A percentile compares a stretch with the other conserved stretches of the same genome.
These are phyloP conservation scores for Gandaritis pyraliata DNA, from an alignment of 2,888 invertebrate species.

Conservation along the genomic window DNA sequence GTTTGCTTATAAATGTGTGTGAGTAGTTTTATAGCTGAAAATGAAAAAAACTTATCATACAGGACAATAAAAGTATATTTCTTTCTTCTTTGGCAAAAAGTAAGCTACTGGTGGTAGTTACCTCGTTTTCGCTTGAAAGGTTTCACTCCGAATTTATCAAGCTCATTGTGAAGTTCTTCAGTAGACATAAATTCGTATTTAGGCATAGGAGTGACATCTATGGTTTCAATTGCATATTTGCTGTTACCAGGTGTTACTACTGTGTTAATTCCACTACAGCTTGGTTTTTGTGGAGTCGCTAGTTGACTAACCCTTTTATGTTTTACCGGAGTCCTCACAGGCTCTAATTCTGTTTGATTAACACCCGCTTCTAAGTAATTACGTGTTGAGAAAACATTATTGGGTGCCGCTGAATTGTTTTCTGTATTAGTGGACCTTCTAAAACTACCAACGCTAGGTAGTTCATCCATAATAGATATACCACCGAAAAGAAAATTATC, in stretches of 20 bases:
- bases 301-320: constrained; percentile 44
- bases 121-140: constrained; percentile 86
- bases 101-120: constrained; percentile 34
- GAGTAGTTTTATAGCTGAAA: constrained; percentile 85
- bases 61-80: not conserved
- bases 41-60: not conserved
- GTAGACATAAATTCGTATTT: constrained; percentile 85
- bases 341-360: constrained; percentile 2
- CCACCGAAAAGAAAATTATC: constrained; percentile 56
- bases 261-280: constrained; percentile 35
- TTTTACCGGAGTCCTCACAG: constrained; percentile 44
- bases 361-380: constrained; percentile 8
- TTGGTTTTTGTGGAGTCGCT: constrained; percentile 44
- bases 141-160: constrained; percentile 87
- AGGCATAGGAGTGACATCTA: constrained; percentile 83
- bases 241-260: constrained; percentile 68
- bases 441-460: constrained; percentile 38
- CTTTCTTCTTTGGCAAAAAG: not conserved
- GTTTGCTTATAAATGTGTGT: constrained; percentile 88
- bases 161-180: constrained; percentile 81
- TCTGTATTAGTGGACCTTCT: constrained; percentile 25
- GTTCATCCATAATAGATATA: constrained; percentile 54
- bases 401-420: constrained; percentile 18
- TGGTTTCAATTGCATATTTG: constrained; percentile 80
- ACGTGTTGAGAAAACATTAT: constrained; percentile 9